Evolutionary conservation across 2,797 vertebrate species (phyloP).

Genomic region (Eospalax fontanierii): DNA sequence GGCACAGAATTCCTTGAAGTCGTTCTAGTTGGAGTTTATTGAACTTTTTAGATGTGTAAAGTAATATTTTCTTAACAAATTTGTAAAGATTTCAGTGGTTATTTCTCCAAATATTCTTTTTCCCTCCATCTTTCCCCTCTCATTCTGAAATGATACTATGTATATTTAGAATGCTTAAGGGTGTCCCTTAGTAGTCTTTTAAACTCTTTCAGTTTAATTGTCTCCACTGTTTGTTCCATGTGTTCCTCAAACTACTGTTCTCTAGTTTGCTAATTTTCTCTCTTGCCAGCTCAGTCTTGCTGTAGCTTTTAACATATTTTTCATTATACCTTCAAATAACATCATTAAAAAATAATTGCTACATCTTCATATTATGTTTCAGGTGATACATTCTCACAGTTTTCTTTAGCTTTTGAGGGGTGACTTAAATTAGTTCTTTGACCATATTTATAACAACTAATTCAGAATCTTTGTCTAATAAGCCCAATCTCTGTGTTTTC

Average conservation of each 20-base stretch:
- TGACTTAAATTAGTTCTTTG: background rate
- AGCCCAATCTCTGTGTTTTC: conserved; percentile 19
- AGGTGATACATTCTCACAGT: background rate
- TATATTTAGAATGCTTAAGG: background rate
- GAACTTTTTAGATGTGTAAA: background rate
- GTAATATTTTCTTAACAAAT: conserved; percentile 22
- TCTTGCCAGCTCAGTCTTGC: background rate
- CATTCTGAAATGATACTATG: background rate
- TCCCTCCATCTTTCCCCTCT: background rate
- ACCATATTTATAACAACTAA: background rate
- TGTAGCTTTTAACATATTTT: background rate
- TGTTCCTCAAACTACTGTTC: background rate
- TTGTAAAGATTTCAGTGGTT: conserved; percentile 1
- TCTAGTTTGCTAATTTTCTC: background rate
- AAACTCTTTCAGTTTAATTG: background rate
- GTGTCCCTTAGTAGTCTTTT: background rate
- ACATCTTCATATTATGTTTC: background rate
- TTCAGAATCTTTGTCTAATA: background rate
- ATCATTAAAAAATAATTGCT: background rate
- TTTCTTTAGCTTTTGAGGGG: conserved; percentile 17
- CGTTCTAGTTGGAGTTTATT: conserved; percentile 1
- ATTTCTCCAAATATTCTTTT: background rate
- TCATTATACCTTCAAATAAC: conserved; percentile 9
- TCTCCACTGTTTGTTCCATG: background rate
- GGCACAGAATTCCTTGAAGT: conserved; percentile 1